Conservation (phyloP, 2,888 invertebrate species). For the Noctua fimbriata region DNA sequence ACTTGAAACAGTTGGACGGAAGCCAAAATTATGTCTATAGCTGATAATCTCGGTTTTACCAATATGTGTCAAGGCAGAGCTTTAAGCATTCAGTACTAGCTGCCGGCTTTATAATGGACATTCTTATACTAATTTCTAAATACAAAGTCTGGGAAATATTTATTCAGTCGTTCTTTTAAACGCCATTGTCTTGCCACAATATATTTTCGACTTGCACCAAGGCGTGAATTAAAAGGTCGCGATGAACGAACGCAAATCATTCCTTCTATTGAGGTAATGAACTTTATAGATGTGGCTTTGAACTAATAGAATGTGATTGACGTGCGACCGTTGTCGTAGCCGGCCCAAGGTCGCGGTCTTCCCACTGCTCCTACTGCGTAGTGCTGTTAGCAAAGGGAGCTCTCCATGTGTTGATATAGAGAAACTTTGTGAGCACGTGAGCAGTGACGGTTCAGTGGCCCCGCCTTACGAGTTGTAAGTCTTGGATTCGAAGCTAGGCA, state of each 20-base stretch:
- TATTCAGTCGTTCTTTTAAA: constrained; percentile 24
- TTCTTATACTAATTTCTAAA: constrained; percentile 46
- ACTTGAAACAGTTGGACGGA: constrained; percentile 65
- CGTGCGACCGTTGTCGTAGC: constrained; percentile 82
- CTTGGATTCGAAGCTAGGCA: not conserved
- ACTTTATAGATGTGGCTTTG: constrained; percentile 88
- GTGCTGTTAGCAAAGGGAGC: constrained; percentile 48
- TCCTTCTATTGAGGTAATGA: constrained; percentile 83
- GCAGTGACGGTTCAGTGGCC: not conserved
- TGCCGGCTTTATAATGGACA: constrained; percentile 27
- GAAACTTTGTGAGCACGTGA: constrained; percentile 11
- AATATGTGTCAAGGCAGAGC: constrained; percentile 69
- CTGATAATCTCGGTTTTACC: constrained; percentile 56
- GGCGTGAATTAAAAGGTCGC: constrained; percentile 72
- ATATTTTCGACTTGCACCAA: constrained; percentile 60
- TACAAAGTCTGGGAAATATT: constrained; percentile 31
- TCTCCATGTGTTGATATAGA: constrained; percentile 26
- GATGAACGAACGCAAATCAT: constrained; percentile 75
- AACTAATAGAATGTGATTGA: constrained; percentile 87
- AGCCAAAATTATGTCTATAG: constrained; percentile 67
- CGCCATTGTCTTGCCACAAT: constrained; percentile 31
- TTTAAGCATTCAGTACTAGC: constrained; percentile 43
- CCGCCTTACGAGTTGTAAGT: not conserved
- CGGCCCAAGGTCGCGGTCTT: constrained; percentile 79
- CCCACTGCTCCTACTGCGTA: constrained; percentile 70